Evolutionary conservation across 1,140 invertebrate species (phyloP).

Genomic region (Phortica variegata): DNA sequence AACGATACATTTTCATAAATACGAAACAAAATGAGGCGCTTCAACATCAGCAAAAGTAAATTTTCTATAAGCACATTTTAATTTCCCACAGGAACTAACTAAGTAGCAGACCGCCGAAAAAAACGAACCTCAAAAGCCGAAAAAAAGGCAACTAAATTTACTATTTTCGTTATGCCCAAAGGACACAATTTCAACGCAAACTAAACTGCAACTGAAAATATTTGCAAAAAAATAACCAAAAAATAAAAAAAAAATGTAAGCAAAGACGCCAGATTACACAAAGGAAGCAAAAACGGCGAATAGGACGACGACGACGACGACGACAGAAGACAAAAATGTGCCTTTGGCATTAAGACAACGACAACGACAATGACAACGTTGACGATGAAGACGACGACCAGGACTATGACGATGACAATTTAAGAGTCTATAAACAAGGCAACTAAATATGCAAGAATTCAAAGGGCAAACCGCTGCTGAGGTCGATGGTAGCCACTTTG

Average conservation of each 20-base stretch:
- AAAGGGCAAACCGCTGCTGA: constrained; percentile 24
- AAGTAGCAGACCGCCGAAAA: constrained; percentile 21
- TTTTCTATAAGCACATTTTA: constrained; percentile 37
- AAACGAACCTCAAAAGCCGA: constrained; percentile 5
- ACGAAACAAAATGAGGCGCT: too few relatives aligned
- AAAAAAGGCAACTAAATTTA: constrained; percentile 37
- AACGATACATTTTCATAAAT: too few relatives aligned
- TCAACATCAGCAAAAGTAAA: too few relatives aligned
- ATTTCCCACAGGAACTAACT: constrained; percentile 41
- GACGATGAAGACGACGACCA: too few relatives aligned
- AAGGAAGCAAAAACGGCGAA: constrained; percentile 3
- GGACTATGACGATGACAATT: too few relatives aligned
- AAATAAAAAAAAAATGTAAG: constrained; percentile 2
- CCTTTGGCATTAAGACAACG: constrained; percentile 42
- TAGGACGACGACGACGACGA: constrained; percentile 34
- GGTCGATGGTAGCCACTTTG: constrained; percentile 1
- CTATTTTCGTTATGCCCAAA: constrained; percentile 24
- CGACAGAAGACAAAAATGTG: constrained; percentile 15
- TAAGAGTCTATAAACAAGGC: constrained; percentile 48
- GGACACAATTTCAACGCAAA: constrained; percentile 44
- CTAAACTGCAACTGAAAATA: constrained; percentile 20
- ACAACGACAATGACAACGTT: too few relatives aligned
- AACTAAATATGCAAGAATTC: constrained; percentile 7
- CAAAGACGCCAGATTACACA: neutral
- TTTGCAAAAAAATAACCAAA: constrained; percentile 25